Conservation (phyloP, 2,888 invertebrate species). For the Caenorhabditis parvicauda region DNA sequence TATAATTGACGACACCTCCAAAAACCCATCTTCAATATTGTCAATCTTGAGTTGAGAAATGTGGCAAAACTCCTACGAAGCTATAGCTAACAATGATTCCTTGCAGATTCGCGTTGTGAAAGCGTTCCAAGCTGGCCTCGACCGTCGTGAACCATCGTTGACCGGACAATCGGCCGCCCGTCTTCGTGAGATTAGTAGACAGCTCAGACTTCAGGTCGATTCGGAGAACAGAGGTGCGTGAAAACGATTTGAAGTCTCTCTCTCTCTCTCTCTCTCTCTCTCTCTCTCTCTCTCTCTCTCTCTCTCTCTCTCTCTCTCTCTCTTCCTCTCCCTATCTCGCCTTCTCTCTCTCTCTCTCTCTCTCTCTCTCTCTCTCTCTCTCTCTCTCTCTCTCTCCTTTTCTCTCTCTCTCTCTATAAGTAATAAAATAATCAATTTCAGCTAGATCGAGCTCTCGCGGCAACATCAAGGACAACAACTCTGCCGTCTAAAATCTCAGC, state of each 20-base stretch:
- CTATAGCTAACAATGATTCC: too few relatives aligned
- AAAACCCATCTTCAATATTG: too few relatives aligned
- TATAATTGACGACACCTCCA: too few relatives aligned
- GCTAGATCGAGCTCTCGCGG: conserved; percentile 30
- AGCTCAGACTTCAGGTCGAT: conserved; percentile 64
- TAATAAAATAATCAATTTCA: conserved; percentile 9
- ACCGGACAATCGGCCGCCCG: conserved; percentile 63
- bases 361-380: not conserved
- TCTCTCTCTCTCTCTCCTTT: not conserved
- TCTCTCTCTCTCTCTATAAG: not conserved
- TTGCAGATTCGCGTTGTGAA: conserved; percentile 99
- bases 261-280: not conserved
- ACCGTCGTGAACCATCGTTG: conserved; percentile 73
- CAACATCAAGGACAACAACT: conserved; percentile 23
- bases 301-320: not conserved
- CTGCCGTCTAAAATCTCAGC: not conserved
- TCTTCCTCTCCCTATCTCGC: not conserved
- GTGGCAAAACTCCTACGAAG: too few relatives aligned
- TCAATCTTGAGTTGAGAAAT: too few relatives aligned
- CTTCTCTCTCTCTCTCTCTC: not conserved
- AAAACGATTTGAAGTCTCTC: not conserved
- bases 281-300: not conserved
- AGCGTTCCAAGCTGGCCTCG: conserved; percentile 99
- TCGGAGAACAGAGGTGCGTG: conserved; percentile 38
- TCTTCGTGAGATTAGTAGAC: conserved; percentile 66